Conservation (phyloP, 2,888 invertebrate species). For the Morpho helenor region DNA sequence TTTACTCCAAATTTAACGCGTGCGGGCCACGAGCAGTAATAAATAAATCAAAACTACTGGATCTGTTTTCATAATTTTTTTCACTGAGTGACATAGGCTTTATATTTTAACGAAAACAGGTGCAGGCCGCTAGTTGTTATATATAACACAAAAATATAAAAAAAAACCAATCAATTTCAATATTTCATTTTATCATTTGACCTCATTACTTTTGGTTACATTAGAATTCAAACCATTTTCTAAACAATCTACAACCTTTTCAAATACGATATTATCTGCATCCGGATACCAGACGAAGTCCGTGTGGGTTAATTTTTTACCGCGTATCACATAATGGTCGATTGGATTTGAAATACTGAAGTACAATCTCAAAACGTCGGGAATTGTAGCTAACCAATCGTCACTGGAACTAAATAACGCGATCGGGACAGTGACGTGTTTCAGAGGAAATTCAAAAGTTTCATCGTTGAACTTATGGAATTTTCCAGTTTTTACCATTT, state of each 20-base stretch:
- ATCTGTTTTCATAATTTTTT: no score
- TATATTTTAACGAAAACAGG: no score
- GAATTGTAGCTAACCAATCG: constrained; percentile 47
- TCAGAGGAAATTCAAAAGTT: constrained; percentile 37
- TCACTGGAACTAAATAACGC: constrained; percentile 50
- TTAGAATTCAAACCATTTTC: constrained; percentile 32
- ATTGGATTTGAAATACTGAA: constrained; percentile 47
- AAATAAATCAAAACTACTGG: no score
- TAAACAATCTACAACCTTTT: constrained; percentile 45
- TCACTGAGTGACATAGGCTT: no score
- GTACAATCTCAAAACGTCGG: constrained; percentile 47
- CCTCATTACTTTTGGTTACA: constrained; percentile 24
- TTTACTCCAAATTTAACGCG: no score
- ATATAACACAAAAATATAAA: no score
- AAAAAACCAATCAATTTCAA: no score
- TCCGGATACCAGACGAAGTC: constrained; percentile 53
- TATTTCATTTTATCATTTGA: constrained; percentile 9
- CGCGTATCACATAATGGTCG: constrained; percentile 48
- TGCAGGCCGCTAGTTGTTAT: no score
- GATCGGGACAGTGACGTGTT: constrained; percentile 44
- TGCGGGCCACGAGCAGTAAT: no score
- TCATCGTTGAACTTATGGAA: constrained; percentile 47
- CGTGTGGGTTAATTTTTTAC: constrained; percentile 46
- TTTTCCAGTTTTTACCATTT: constrained; percentile 44
- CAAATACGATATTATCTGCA: constrained; percentile 41